A percentile compares a stretch with the other conserved stretches of the same genome.
Evolutionary conservation across 2,888 invertebrate species (phyloP).

Genomic region (Toxonevra muliebris): DNA sequence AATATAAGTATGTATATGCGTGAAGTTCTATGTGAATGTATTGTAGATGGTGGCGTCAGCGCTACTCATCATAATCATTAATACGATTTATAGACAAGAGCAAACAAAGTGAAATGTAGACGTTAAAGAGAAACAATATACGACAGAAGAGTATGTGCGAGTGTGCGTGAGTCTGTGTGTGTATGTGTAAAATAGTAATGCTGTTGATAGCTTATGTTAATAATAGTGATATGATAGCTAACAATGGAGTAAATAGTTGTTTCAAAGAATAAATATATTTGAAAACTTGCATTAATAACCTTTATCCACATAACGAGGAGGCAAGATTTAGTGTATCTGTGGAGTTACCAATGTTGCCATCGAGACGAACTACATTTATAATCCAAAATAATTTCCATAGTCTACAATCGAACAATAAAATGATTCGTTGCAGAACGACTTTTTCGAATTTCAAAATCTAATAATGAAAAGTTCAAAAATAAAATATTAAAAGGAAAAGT

Average conservation of each 20-base stretch:
- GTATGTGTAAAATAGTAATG: constrained; percentile 19
- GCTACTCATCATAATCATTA: constrained; percentile 43
- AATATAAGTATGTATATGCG: neutral
- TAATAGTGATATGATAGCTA: constrained; percentile 34
- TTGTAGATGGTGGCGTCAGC: neutral
- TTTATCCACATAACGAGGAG: no score
- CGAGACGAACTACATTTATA: no score
- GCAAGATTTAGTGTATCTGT: no score
- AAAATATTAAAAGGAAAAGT: no score
- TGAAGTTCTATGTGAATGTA: neutral
- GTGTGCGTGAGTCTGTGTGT: constrained; percentile 12
- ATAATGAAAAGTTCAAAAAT: no score
- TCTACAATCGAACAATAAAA: no score
- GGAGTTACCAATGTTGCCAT: no score
- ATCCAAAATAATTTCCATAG: no score
- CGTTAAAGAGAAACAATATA: neutral
- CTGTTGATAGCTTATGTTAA: constrained; percentile 37
- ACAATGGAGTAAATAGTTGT: constrained; percentile 16
- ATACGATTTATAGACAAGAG: constrained; percentile 42
- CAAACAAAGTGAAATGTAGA: neutral
- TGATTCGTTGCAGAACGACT: no score
- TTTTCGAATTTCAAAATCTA: no score
- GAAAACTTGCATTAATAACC: no score
- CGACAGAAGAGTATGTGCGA: neutral
- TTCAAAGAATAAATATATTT: neutral